phyloP scores from a whole-genome alignment of 2,888 invertebrate genomes.

The Eristalis tenax region DNA sequence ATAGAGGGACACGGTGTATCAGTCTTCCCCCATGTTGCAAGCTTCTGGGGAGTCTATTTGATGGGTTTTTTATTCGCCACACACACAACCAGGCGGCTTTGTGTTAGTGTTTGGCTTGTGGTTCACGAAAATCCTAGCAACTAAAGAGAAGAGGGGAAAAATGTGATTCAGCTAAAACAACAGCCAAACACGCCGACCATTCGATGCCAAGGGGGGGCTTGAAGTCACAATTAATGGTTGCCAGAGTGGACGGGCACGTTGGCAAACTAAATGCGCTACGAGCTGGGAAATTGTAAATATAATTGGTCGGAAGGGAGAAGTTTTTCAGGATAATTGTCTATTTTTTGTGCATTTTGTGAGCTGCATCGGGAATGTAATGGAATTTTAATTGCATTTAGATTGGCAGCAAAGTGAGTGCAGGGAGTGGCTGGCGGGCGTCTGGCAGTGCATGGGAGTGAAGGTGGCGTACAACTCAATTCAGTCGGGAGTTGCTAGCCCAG shows the following conservation, averaged over 20 bases:
- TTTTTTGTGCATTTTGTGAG: conserved; percentile 8
- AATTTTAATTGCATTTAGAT: conserved; percentile 64
- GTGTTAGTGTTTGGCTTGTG: conserved; percentile 48
- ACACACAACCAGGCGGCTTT: background rate
- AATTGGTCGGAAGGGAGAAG: background rate
- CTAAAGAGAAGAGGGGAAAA: background rate
- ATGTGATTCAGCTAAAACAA: background rate
- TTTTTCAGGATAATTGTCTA: background rate
- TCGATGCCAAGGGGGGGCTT: conserved; percentile 13
- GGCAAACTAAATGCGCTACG: conserved; percentile 20
- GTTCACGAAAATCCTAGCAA: conserved; percentile 35
- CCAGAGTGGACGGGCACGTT: conserved; percentile 21
- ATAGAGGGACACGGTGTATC: conserved; percentile 27
- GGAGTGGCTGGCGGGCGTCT: background rate
- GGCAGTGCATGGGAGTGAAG: background rate
- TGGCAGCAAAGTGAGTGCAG: conserved; percentile 14
- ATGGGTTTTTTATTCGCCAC: conserved; percentile 21
- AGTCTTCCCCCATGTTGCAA: conserved; percentile 3
- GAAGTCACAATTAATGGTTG: conserved; percentile 50
- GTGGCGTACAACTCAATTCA: background rate
- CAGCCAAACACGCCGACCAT: background rate
- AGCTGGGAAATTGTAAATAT: conserved; percentile 32
- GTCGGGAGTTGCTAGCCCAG: background rate
- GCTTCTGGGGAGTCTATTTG: conserved; percentile 17
- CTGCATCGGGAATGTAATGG: conserved; percentile 33